phyloP scores from a whole-genome alignment of 2,797 vertebrate species.

The Cirrhinus mrigala region DNA sequence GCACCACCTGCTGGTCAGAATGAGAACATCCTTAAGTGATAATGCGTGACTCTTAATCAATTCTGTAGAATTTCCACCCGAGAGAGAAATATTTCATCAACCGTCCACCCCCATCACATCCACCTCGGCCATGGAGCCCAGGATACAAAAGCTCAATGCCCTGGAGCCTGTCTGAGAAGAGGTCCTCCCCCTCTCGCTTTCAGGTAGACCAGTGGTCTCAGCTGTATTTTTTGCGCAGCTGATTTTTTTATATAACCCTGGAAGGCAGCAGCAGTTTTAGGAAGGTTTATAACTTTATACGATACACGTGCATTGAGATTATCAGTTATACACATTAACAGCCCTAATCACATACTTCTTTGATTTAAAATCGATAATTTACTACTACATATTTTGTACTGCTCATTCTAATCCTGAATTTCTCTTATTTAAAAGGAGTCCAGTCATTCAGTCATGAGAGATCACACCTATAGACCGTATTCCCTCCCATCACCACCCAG shows the following conservation, averaged over 20 bases:
- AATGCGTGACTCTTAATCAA: slow-evolving; percentile 41
- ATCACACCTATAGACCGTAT: slow-evolving; percentile 63
- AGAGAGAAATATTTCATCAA: slow-evolving; percentile 74
- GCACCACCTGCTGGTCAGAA: slow-evolving; percentile 46
- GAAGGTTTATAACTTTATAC: background rate
- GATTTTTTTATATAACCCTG: background rate
- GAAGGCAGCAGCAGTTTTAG: background rate
- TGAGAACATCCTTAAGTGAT: slow-evolving; percentile 3
- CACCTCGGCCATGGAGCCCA: slow-evolving; percentile 80
- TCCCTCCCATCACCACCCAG: slow-evolving; percentile 64
- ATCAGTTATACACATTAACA: background rate
- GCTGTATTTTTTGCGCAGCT: slow-evolving; percentile 1
- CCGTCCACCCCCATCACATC: slow-evolving; percentile 73
- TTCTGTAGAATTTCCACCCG: slow-evolving; percentile 69
- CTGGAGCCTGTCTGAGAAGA: slow-evolving; percentile 79
- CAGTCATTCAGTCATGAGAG: slow-evolving; percentile 72
- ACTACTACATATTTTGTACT: background rate
- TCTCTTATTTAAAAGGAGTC: slow-evolving; percentile 71
- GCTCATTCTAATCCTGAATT: background rate
- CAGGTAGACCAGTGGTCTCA: slow-evolving; percentile 73
- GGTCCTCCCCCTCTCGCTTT: slow-evolving; percentile 80
- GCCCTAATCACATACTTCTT: background rate
- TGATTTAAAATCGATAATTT: background rate
- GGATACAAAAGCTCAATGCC: slow-evolving; percentile 73
- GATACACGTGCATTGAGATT: background rate